Evolutionary conservation across 2,113 vertebrate species (phyloP).

Genomic region (Illadopsis cleaveri): DNA sequence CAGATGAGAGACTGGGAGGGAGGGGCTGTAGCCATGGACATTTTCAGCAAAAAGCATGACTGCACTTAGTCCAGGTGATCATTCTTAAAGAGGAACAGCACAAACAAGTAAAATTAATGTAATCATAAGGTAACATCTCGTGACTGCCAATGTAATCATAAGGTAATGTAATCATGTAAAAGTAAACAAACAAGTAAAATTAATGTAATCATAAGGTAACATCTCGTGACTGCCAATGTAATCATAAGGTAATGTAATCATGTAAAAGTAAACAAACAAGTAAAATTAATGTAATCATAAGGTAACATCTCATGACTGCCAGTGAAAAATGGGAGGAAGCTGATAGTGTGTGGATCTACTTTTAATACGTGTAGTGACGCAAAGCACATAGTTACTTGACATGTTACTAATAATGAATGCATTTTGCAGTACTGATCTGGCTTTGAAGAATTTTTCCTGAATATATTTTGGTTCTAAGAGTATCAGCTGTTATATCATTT

Average conservation of each 20-base stretch:
- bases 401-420: neutral
- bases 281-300: neutral
- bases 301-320: neutral
- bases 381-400: constrained; percentile 20
- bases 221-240: too few relatives aligned
- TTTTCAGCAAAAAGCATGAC: neutral
- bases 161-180: too few relatives aligned
- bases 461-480: neutral
- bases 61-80: neutral
- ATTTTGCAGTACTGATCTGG: neutral
- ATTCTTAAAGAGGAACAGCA: neutral
- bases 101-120: neutral
- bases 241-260: too few relatives aligned
- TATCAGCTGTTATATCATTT: constrained; percentile 10
- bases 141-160: neutral
- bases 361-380: neutral
- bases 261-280: too few relatives aligned
- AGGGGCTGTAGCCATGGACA: neutral
- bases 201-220: too few relatives aligned
- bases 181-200: too few relatives aligned
- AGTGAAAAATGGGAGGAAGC: neutral
- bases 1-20: neutral
- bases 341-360: neutral
- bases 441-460: constrained; percentile 23
- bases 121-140: neutral